Evolutionary conservation across 2,113 vertebrate genomes (phyloP).

Genomic region (Erythrolamprus reginae): DNA sequence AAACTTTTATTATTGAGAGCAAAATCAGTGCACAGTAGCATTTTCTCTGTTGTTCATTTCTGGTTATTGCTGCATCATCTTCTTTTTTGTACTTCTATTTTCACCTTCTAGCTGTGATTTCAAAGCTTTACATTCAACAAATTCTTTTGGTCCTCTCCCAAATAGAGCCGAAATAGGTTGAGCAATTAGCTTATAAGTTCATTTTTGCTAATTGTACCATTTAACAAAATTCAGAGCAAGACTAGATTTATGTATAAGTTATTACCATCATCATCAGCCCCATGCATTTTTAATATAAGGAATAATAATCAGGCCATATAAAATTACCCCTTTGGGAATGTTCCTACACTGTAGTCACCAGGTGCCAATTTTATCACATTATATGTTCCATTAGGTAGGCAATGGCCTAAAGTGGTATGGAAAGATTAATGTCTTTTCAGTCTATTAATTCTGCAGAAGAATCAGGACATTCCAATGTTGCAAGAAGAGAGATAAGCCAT

Average conservation of each 20-base stretch:
- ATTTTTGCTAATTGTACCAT: conserved; percentile 49
- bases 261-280: neutral
- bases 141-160: conserved; percentile 29
- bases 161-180: conserved; percentile 11
- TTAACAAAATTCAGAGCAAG: conserved; percentile 53
- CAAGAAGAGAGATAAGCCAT: conserved; percentile 11
- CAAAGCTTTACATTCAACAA: neutral
- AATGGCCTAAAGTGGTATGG: conserved; percentile 64
- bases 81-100: conserved; percentile 19
- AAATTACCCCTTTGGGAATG: conserved; percentile 61
- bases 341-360: conserved; percentile 62
- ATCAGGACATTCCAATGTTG: conserved; percentile 16
- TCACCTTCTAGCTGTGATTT: conserved; percentile 12
- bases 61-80: conserved; percentile 14
- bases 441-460: conserved; percentile 31
- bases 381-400: conserved; percentile 75
- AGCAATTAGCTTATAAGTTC: conserved; percentile 33
- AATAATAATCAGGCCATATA: conserved; percentile 49
- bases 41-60: neutral
- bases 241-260: conserved; percentile 32
- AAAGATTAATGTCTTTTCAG: conserved; percentile 54
- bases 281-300: neutral
- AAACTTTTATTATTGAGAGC: neutral
- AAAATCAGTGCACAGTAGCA: neutral
- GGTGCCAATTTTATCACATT: conserved; percentile 74